These are phyloP conservation scores for Musca vetustissima DNA, from an alignment of 1,140 invertebrate species.

Conservation along the genomic window DNA sequence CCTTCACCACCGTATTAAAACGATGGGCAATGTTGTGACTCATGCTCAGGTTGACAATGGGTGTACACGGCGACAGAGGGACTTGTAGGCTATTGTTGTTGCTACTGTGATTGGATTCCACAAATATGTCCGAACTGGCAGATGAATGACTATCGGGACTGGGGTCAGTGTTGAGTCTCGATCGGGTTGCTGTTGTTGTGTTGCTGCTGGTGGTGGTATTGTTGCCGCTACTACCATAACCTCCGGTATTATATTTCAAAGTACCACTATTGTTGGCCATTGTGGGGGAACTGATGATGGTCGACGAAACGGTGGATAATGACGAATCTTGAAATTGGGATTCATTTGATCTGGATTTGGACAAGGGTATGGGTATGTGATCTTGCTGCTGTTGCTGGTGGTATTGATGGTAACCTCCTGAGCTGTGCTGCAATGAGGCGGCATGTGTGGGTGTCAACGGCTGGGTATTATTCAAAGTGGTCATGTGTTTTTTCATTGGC, in stretches of 20 bases:
- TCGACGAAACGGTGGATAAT: slow-evolving; percentile 15
- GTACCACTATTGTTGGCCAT: not conserved
- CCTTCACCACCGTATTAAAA: slow-evolving; percentile 85
- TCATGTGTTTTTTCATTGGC: slow-evolving; percentile 71
- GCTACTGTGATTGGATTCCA: slow-evolving; percentile 47
- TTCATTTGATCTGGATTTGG: slow-evolving; percentile 90
- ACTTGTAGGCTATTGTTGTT: slow-evolving; percentile 61
- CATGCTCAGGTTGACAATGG: slow-evolving; percentile 74
- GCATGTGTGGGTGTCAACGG: slow-evolving; percentile 34
- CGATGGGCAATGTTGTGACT: slow-evolving; percentile 89
- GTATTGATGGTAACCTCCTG: not conserved
- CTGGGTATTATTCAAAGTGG: slow-evolving; percentile 55
- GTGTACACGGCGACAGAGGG: slow-evolving; percentile 76
- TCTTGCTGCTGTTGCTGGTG: slow-evolving; percentile 15
- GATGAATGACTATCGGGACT: slow-evolving; percentile 58
- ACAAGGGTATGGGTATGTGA: slow-evolving; percentile 61
- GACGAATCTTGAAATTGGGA: slow-evolving; percentile 68
- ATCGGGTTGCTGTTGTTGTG: slow-evolving; percentile 55
- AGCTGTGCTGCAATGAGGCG: not conserved
- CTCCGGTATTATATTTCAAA: not conserved
- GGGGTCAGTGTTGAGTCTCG: slow-evolving; percentile 71
- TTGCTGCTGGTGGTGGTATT: slow-evolving; percentile 18
- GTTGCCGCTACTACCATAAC: not conserved
- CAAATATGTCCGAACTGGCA: slow-evolving; percentile 60
- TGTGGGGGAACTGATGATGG: not conserved